phyloP scores from a whole-genome alignment of 2,888 invertebrate species.

The Spodoptera picta region DNA sequence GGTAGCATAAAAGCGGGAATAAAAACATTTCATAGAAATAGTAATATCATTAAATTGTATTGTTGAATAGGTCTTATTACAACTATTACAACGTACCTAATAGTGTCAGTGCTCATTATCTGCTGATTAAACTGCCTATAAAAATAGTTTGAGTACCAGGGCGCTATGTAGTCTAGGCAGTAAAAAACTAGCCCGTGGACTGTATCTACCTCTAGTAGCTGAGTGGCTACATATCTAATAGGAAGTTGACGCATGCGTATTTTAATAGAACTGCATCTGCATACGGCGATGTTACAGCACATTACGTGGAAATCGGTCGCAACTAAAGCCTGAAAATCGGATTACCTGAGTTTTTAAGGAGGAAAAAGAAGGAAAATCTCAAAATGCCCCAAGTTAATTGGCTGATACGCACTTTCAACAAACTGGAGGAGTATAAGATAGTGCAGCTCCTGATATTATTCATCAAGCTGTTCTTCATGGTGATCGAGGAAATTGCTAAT shows the following conservation, averaged over 20 bases:
- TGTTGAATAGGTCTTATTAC: no score
- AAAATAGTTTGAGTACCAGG: conserved; percentile 13
- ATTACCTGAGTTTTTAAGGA: neutral
- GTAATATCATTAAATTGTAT: no score
- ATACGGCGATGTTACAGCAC: neutral
- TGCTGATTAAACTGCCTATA: neutral
- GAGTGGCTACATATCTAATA: no score
- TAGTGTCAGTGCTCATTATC: no score
- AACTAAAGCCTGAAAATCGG: neutral
- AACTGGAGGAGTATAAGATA: neutral
- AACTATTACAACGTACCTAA: no score
- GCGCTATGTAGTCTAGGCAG: conserved; percentile 7
- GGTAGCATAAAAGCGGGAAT: no score
- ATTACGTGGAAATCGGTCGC: neutral
- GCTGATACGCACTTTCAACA: no score
- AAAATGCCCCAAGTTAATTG: no score
- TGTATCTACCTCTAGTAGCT: conserved; percentile 5
- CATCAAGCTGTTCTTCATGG: neutral
- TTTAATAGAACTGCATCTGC: conserved; percentile 32
- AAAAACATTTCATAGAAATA: no score
- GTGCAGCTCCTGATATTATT: conserved; percentile 13
- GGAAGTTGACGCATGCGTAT: conserved; percentile 31
- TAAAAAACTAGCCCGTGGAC: neutral
- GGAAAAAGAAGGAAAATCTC: no score
- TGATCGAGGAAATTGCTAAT: neutral